A percentile compares a stretch with the other conserved stretches of the same genome.
phyloP scores from a whole-genome alignment of 2,113 vertebrate genomes.

The Notothenia coriiceps region DNA sequence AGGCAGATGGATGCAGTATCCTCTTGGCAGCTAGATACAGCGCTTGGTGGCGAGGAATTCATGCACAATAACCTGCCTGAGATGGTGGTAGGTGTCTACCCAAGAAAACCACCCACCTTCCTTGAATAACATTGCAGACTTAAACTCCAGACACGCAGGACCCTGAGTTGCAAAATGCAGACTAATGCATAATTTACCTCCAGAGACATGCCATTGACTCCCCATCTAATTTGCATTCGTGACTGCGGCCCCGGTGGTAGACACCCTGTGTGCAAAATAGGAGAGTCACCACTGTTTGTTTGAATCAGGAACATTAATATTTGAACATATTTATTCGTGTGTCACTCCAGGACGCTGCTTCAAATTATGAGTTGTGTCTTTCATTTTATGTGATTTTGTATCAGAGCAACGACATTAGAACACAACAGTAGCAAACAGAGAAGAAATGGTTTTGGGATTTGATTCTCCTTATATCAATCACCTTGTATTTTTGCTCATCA shows the following conservation, averaged over 20 bases:
- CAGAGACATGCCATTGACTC: constrained; percentile 48
- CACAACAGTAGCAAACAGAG: constrained; percentile 13
- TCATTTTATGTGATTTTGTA: constrained; percentile 15
- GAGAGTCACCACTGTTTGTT: constrained; percentile 25
- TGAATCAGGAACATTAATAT: constrained; percentile 39
- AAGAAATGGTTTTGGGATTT: constrained; percentile 35
- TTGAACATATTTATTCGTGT: constrained; percentile 22
- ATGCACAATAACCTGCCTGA: constrained; percentile 45
- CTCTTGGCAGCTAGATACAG: constrained; percentile 38
- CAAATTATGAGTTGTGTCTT: constrained; percentile 21
- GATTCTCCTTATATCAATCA: constrained; percentile 43
- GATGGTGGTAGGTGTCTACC: constrained; percentile 58
- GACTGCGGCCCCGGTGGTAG: constrained; percentile 1
- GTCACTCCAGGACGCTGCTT: constrained; percentile 5
- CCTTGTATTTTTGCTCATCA: constrained; percentile 21
- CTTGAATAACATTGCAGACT: constrained; percentile 47
- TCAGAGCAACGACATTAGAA: constrained; percentile 17
- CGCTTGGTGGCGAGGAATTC: constrained; percentile 23
- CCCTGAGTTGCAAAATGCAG: constrained; percentile 26
- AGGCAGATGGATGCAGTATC: constrained; percentile 2
- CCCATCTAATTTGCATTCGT: constrained; percentile 37
- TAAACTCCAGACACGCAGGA: constrained; percentile 57
- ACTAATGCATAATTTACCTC: constrained; percentile 62
- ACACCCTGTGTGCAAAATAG: constrained; percentile 17
- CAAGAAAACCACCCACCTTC: constrained; percentile 53